A percentile compares a stretch with the other conserved stretches of the same genome.
These are phyloP conservation scores for Catostylus mosaicus DNA, from an alignment of 30 jellyfish, hydroid and myxozoan genomes.

Conservation along the genomic window DNA sequence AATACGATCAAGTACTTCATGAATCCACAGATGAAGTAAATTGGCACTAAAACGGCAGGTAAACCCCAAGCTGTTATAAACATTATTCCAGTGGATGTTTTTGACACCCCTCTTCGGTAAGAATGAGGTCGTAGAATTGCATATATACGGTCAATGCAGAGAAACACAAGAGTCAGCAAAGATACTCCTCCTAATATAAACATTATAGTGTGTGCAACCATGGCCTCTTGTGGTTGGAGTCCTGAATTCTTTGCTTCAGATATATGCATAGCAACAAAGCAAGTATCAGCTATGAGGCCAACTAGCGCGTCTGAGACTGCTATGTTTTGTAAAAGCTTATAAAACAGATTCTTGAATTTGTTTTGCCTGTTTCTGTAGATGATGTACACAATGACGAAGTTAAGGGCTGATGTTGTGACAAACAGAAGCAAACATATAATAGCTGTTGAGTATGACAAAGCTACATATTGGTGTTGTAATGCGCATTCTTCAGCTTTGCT, in stretches of 20 bases:
- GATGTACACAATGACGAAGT: slow-evolving; percentile 36
- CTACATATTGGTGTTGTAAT: slow-evolving; percentile 4
- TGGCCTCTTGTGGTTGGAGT: slow-evolving; percentile 18
- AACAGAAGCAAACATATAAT: slow-evolving; percentile 28
- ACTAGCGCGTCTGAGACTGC: slow-evolving; percentile 55
- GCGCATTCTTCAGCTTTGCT: slow-evolving; percentile 30
- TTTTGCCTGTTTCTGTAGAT: slow-evolving; percentile 34
- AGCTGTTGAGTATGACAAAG: slow-evolving; percentile 34
- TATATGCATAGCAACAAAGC: slow-evolving; percentile 34
- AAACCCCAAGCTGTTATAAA: slow-evolving; percentile 50
- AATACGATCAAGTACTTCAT: slow-evolving; percentile 50
- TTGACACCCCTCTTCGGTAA: slow-evolving; percentile 58
- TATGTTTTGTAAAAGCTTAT: slow-evolving; percentile 50
- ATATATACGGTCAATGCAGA: slow-evolving; percentile 55
- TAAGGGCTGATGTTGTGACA: slow-evolving; percentile 27
- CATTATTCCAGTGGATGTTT: neutral
- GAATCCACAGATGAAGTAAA: slow-evolving; percentile 34
- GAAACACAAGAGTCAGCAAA: slow-evolving; percentile 34
- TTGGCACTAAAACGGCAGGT: slow-evolving; percentile 9
- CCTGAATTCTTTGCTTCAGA: slow-evolving; percentile 35
- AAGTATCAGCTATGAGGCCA: slow-evolving; percentile 59
- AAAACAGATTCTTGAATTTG: slow-evolving; percentile 40
- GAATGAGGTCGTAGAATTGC: slow-evolving; percentile 56
- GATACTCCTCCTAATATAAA: slow-evolving; percentile 67
- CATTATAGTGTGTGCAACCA: slow-evolving; percentile 34